Evolutionary conservation across 2,888 invertebrate genomes (phyloP).

Genomic region (Diogma glabrata): DNA sequence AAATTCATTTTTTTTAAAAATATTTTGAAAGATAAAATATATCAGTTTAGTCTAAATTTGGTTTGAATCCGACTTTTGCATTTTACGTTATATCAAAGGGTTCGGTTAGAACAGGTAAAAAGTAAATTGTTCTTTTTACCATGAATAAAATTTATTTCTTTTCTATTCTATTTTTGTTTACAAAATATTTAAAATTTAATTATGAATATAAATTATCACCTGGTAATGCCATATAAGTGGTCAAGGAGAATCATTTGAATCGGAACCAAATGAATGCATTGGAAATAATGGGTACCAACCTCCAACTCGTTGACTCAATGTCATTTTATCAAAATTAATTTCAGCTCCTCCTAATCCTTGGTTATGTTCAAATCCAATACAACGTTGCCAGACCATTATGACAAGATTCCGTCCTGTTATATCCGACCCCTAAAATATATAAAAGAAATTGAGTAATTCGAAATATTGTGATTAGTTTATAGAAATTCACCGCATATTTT

Average conservation of each 20-base stretch:
- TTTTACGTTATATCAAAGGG: too few species aligned
- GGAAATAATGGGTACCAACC: conserved; percentile 91
- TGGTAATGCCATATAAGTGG: conserved; percentile 24
- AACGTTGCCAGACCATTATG: conserved; percentile 87
- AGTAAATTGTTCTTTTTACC: too few species aligned
- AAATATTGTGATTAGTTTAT: too few species aligned
- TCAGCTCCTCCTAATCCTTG: conserved; percentile 72
- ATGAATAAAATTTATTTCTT: neutral
- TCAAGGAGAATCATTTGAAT: conserved; percentile 39
- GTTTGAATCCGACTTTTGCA: too few species aligned
- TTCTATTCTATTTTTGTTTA: conserved; percentile 2
- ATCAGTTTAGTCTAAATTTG: too few species aligned
- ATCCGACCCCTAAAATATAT: conserved; percentile 47
- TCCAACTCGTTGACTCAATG: conserved; percentile 65
- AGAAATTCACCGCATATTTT: conserved; percentile 53
- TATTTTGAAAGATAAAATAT: too few species aligned
- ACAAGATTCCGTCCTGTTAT: conserved; percentile 69
- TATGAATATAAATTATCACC: conserved; percentile 18
- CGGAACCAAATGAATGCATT: conserved; percentile 66
- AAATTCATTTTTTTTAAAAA: conserved; percentile 4
- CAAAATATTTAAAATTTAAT: conserved; percentile 7
- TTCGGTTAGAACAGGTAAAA: too few species aligned
- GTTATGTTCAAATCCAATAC: conserved; percentile 80
- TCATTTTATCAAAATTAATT: conserved; percentile 69
- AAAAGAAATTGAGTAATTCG: neutral